These are phyloP conservation scores for Rhopalosiphum padi DNA, from an alignment of 1,140 invertebrate genomes.

Conservation along the genomic window DNA sequence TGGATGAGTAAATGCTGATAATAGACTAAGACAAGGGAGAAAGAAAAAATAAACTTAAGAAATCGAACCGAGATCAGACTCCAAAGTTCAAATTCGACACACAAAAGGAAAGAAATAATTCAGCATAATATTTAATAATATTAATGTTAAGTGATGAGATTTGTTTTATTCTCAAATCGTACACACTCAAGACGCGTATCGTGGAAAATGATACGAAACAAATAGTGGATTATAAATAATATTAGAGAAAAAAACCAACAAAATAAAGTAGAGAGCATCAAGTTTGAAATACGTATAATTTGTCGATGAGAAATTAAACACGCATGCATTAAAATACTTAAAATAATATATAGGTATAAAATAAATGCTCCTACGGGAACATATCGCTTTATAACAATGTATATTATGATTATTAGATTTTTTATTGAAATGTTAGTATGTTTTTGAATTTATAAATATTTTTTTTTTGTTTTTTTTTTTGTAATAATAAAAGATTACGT, in stretches of 20 bases:
- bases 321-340: slow-evolving; percentile 57
- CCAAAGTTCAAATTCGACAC: neutral
- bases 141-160: neutral
- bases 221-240: neutral
- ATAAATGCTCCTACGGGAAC: slow-evolving; percentile 56
- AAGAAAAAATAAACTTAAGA: slow-evolving; percentile 1
- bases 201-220: neutral
- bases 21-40: slow-evolving; percentile 23
- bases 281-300: slow-evolving; percentile 57
- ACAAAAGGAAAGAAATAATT: neutral
- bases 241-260: neutral
- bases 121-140: neutral
- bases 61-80: neutral
- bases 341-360: slow-evolving; percentile 58
- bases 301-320: slow-evolving; percentile 54
- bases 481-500: slow-evolving; percentile 54
- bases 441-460: slow-evolving; percentile 44
- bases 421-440: slow-evolving; percentile 56
- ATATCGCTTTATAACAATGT: slow-evolving; percentile 46
- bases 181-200: neutral
- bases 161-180: neutral
- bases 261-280: slow-evolving; percentile 56
- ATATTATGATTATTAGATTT: slow-evolving; percentile 49
- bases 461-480: neutral
- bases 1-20: slow-evolving; percentile 50